Conservation (phyloP, 2,113 vertebrate species). For the Paralichthys olivaceus region DNA sequence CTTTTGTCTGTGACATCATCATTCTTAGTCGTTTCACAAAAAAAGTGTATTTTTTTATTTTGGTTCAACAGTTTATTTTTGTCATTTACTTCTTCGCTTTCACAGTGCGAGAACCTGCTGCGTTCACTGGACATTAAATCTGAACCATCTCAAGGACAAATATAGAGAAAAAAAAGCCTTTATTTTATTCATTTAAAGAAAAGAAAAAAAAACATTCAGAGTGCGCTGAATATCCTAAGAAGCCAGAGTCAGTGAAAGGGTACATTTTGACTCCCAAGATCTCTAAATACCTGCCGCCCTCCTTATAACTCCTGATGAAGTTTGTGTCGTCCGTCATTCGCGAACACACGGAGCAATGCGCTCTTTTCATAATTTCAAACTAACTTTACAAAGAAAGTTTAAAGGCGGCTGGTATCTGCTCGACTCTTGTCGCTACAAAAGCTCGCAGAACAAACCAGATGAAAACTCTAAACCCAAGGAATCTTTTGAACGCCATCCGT, state of each 20-base stretch:
- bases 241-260: constrained; percentile 16
- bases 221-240: constrained; percentile 9
- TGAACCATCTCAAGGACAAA: constrained; percentile 45
- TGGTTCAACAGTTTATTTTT: constrained; percentile 42
- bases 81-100: constrained; percentile 30
- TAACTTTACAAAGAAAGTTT: constrained; percentile 28
- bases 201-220: constrained; percentile 8
- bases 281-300: too few relatives aligned
- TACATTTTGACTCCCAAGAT: constrained; percentile 6
- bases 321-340: not conserved
- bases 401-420: constrained; percentile 13
- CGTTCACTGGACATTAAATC: constrained; percentile 27
- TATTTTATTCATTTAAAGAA: constrained; percentile 6
- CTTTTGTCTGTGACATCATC: not conserved
- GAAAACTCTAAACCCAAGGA: not conserved
- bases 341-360: not conserved
- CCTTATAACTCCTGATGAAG: not conserved
- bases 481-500: too few relatives aligned
- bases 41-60: not conserved
- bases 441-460: constrained; percentile 4
- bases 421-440: not conserved
- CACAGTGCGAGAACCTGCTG: constrained; percentile 28
- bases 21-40: not conserved
- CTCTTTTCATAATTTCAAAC: constrained; percentile 1
- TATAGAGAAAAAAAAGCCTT: not conserved